Conservation (phyloP, 2,888 invertebrate species). For the Coelogynopora nodosa region DNA sequence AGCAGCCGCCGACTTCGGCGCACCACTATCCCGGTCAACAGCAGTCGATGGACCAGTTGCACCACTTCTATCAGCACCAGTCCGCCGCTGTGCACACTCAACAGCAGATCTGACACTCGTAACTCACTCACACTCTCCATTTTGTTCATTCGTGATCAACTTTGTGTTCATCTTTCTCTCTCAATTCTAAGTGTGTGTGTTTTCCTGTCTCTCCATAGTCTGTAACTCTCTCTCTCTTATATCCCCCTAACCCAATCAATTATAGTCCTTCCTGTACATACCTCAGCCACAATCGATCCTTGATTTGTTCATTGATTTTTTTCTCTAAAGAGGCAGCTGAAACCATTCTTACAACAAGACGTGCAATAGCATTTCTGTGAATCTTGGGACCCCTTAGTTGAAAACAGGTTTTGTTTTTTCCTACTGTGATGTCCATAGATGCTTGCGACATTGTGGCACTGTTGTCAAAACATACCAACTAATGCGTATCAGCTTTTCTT, state of each 20-base stretch:
- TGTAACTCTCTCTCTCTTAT: not conserved
- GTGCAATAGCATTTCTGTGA: constrained; percentile 25
- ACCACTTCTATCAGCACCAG: not conserved
- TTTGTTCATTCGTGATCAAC: not conserved
- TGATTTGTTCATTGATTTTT: not conserved
- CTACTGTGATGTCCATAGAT: too few species aligned
- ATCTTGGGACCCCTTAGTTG: too few species aligned
- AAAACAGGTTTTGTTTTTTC: too few species aligned
- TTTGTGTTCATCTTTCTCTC: not conserved
- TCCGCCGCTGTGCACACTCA: not conserved
- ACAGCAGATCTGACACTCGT: not conserved
- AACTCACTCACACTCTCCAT: not conserved
- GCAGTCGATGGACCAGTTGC: not conserved
- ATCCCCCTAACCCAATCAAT: not conserved
- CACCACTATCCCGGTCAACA: not conserved
- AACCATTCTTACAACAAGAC: not conserved
- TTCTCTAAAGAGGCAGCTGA: not conserved
- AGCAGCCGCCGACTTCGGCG: not conserved
- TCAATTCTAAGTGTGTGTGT: not conserved
- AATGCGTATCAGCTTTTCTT: too few species aligned
- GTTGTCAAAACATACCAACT: too few species aligned
- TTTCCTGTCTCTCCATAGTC: not conserved
- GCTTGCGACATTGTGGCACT: too few species aligned
- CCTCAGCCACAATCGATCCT: not conserved
- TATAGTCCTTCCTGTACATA: not conserved